Evolutionary conservation across 2,888 invertebrate genomes (phyloP), one percentile per base, ranked within the genome.

Genomic region (Gnatocerus cornutus): DNA sequence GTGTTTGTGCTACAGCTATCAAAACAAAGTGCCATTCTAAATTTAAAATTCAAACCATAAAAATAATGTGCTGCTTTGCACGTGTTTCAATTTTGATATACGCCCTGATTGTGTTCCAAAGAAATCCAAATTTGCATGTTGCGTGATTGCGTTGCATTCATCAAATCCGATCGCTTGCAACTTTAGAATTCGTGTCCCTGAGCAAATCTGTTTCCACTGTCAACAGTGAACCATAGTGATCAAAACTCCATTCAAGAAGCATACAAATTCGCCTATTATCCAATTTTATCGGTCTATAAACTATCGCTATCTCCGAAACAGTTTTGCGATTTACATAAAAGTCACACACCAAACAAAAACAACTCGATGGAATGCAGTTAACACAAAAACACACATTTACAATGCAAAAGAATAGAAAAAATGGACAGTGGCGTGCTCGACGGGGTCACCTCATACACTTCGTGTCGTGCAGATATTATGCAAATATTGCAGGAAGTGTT

Each of bases 401-500:
- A 62, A 62, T 62, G 62, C 62, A 62, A 62, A 50, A 48, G 37
- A 37, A 37, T 37, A 37, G n/a, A 37, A 37, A 37, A 8, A 37
- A 37, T n/a, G 1, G n/a, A 2, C 37, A 37, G 37, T 37, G 37
- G 37, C 37, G 37, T 37, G 37, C 37, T 21, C n/a, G 37, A 5
- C 37, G 37, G 21, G 37, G 9, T 37, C 37, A 37, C 37, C n/a
- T n/a, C 2, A 7, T n/a, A 8, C 4, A 37, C 37, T 37, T n/a
- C 8, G 7, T 43, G 12, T 9, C 50, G 29, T 50, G 50, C 50
- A 29, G n/a, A 16, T 12, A 53, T 43, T 48, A 62, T 62, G 62
- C 62, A 63, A 63, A 63, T 53, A n/a, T 41, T 14, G 52, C 63
- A 63, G 63, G 63, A 63, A 63, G 50, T 37, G 53, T 6, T 39